Evolutionary conservation across 2,888 invertebrate genomes (phyloP).

Genomic region (Macrophya annulata): DNA sequence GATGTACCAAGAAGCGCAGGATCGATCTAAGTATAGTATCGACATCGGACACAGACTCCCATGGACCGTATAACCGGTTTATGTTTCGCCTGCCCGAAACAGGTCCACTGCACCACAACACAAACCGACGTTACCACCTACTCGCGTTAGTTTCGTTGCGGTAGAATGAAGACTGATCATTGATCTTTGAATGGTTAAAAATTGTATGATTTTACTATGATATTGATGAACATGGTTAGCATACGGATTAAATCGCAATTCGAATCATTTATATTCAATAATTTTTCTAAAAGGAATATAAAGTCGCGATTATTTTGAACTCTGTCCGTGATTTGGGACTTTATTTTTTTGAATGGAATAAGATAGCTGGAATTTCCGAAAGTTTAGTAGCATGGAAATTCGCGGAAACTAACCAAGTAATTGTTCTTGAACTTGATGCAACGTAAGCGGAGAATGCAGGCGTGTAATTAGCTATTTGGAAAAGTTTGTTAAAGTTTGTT

Average conservation of each 20-base stretch:
- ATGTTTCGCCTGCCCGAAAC: slow-evolving; percentile 48
- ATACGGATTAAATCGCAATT: neutral
- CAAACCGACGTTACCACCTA: slow-evolving; percentile 22
- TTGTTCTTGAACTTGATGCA: slow-evolving; percentile 25
- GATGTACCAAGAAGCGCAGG: slow-evolving; percentile 40
- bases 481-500: slow-evolving; percentile 4
- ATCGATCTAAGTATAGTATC: slow-evolving; percentile 42
- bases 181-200: neutral
- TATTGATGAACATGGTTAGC: neutral
- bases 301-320: neutral
- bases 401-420: slow-evolving; percentile 20
- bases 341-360: neutral
- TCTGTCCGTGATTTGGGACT: neutral
- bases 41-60: slow-evolving; percentile 42
- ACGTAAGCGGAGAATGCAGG: slow-evolving; percentile 12
- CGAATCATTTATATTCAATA: neutral
- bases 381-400: slow-evolving; percentile 17
- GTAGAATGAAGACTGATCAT: slow-evolving; percentile 13
- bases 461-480: slow-evolving; percentile 40
- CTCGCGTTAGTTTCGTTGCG: slow-evolving; percentile 6
- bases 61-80: slow-evolving; percentile 45
- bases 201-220: neutral
- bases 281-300: neutral
- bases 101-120: slow-evolving; percentile 45
- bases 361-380: neutral